These are phyloP conservation scores for Catocala sponsa DNA, from an alignment of 2,888 invertebrate genomes.

Conservation along the genomic window DNA sequence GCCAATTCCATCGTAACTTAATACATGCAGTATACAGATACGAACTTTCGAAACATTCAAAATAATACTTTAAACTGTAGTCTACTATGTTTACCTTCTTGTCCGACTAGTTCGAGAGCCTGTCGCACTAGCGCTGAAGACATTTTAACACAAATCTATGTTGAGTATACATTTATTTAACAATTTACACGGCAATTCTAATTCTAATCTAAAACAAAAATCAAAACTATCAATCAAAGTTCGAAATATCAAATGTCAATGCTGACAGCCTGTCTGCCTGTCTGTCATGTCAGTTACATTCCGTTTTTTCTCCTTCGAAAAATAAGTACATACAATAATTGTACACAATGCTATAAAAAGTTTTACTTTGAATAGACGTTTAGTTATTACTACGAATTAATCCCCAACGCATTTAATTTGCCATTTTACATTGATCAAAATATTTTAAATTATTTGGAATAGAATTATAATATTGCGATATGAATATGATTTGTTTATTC, in stretches of 20 bases:
- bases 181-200: slow-evolving; percentile 38
- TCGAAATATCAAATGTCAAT: background rate
- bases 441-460: no score
- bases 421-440: no score
- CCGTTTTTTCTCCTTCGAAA: slow-evolving; percentile 6
- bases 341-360: no score
- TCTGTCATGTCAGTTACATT: slow-evolving; percentile 20
- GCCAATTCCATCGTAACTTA: no score
- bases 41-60: no score
- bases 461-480: no score
- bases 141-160: slow-evolving; percentile 74
- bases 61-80: no score
- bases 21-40: no score
- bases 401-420: background rate
- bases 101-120: slow-evolving; percentile 86
- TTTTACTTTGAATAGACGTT: background rate
- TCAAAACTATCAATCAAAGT: slow-evolving; percentile 21
- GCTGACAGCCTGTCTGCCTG: background rate
- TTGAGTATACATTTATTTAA: slow-evolving; percentile 65
- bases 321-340: no score
- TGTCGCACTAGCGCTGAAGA: slow-evolving; percentile 87
- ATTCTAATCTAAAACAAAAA: slow-evolving; percentile 52
- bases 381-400: background rate
- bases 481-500: no score
- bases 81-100: slow-evolving; percentile 64